Percentiles rank a stretch among this genome's conserved stretches.
Evolutionary conservation across 64 coral and sea anemone species (phyloP).

Genomic region (Stylophora pistillata): DNA sequence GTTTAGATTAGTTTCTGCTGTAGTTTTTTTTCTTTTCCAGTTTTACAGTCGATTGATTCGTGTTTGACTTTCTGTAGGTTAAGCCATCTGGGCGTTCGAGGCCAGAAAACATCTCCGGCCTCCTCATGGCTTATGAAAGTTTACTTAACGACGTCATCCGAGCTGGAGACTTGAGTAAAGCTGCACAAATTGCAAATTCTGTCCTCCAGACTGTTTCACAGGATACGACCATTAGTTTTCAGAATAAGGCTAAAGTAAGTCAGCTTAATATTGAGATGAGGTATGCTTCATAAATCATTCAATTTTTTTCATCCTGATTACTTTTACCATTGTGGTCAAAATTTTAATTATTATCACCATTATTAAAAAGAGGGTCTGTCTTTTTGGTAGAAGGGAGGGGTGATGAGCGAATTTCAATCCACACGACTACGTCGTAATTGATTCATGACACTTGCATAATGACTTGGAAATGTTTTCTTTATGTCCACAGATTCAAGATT

Average conservation of each 20-base stretch:
- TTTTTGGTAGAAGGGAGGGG: too few species aligned
- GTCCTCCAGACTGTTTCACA: slow-evolving; percentile 6
- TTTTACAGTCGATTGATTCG: too few species aligned
- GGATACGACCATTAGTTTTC: neutral
- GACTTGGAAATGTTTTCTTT: too few species aligned
- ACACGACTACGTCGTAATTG: too few species aligned
- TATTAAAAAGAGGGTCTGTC: too few species aligned
- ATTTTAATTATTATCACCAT: too few species aligned
- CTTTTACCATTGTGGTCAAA: too few species aligned
- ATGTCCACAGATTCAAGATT: slow-evolving; percentile 7
- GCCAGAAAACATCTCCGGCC: neutral
- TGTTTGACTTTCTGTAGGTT: neutral
- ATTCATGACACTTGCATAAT: too few species aligned
- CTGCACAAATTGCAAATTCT: slow-evolving; percentile 13
- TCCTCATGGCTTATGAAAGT: neutral
- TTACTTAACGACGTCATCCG: neutral
- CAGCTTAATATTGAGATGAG: neutral
- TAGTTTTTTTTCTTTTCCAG: too few species aligned
- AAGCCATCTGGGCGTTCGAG: neutral
- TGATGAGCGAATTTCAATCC: too few species aligned
- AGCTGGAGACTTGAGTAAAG: neutral
- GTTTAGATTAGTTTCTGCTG: too few species aligned
- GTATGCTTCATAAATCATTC: neutral
- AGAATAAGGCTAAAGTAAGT: neutral
- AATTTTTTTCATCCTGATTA: neutral